Evolutionary conservation across 2,888 invertebrate genomes (phyloP).

Genomic region (Gymnocheta viridis): DNA sequence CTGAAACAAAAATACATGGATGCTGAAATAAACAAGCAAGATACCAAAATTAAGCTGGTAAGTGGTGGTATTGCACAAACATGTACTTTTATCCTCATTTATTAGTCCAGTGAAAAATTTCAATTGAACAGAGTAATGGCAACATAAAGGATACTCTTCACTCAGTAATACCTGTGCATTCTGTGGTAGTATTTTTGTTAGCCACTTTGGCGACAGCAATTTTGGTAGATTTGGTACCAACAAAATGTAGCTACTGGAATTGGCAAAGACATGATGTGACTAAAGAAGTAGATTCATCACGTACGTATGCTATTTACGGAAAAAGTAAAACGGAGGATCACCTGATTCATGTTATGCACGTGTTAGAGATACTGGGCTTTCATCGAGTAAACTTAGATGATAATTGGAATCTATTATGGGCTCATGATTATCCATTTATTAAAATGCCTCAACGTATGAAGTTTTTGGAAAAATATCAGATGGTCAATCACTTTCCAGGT

Average conservation of each 20-base stretch:
- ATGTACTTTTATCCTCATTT: no score
- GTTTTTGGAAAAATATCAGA: conserved; percentile 87
- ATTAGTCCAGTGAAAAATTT: neutral
- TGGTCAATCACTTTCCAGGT: conserved; percentile 96
- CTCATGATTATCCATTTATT: conserved; percentile 94
- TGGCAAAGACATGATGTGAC: conserved; percentile 5
- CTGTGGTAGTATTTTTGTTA: conserved; percentile 73
- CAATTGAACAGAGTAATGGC: conserved; percentile 1
- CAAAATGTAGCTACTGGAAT: conserved; percentile 46
- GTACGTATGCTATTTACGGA: conserved; percentile 85
- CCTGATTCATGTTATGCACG: conserved; percentile 88
- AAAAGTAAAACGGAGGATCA: conserved; percentile 84
- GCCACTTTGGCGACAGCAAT: conserved; percentile 74
- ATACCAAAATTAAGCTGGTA: conserved; percentile 14
- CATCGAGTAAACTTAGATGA: conserved; percentile 84
- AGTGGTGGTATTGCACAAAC: neutral
- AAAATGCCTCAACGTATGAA: conserved; percentile 81
- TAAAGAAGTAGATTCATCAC: conserved; percentile 67
- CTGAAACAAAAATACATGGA: conserved; percentile 55
- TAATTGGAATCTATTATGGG: conserved; percentile 95
- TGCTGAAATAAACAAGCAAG: conserved; percentile 1
- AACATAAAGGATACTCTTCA: conserved; percentile 6
- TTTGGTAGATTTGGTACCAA: conserved; percentile 74
- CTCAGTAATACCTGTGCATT: conserved; percentile 71
- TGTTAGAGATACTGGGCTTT: conserved; percentile 90